Conservation (phyloP, 2,113 vertebrate species). For the Periophthalmus modestus region DNA sequence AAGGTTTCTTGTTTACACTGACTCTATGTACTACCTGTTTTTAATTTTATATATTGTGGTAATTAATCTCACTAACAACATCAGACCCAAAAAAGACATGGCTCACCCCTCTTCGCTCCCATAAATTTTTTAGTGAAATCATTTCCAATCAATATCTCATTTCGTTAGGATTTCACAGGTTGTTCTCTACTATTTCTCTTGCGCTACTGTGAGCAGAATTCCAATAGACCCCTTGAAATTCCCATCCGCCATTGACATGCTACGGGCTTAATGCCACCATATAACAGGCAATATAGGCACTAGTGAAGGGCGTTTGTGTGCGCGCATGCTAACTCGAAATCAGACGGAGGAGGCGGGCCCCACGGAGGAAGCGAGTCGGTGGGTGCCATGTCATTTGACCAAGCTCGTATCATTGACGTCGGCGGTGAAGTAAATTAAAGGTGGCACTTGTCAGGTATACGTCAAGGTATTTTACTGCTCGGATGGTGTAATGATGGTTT, state of each 20-base stretch:
- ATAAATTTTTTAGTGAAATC: not conserved
- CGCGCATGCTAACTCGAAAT: conserved; percentile 47
- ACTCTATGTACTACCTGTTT: too few relatives aligned
- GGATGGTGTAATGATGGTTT: conserved; percentile 15
- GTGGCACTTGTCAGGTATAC: conserved; percentile 24
- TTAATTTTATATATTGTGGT: too few relatives aligned
- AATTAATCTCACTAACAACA: too few relatives aligned
- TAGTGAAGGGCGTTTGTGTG: conserved; percentile 37
- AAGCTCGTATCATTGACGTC: conserved; percentile 31
- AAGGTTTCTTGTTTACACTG: too few relatives aligned
- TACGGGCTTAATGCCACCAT: not conserved
- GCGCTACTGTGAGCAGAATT: not conserved
- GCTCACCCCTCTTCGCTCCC: not conserved
- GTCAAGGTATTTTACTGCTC: conserved; percentile 11
- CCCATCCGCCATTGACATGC: not conserved
- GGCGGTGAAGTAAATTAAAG: conserved; percentile 39
- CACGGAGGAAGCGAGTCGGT: not conserved
- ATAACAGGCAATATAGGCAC: conserved; percentile 27
- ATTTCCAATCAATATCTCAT: not conserved
- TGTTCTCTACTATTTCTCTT: not conserved
- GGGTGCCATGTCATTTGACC: conserved; percentile 32
- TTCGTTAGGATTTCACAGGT: not conserved
- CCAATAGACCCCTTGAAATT: not conserved
- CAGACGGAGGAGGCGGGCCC: conserved; percentile 8
- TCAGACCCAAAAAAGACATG: not conserved